Percentiles rank a stretch among this genome's conserved stretches.
phyloP scores from a whole-genome alignment of 2,888 invertebrate species.

The Philaethria dido region DNA sequence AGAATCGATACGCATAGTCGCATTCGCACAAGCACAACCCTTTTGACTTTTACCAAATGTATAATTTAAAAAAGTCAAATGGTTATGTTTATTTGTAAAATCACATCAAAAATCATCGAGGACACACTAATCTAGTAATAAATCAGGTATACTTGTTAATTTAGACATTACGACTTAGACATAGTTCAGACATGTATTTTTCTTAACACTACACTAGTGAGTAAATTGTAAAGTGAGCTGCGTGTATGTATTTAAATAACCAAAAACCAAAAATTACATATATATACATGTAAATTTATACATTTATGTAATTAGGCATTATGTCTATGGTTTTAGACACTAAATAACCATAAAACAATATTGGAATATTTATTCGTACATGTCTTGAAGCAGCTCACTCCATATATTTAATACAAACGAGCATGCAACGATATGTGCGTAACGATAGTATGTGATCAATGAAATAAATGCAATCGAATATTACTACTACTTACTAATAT shows the following conservation, averaged over 20 bases:
- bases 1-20: conserved; percentile 8
- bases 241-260: neutral
- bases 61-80: conserved; percentile 37
- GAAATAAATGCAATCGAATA: conserved; percentile 27
- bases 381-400: conserved; percentile 20
- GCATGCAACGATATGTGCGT: conserved; percentile 35
- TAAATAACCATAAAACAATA: neutral
- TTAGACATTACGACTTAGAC: conserved; percentile 58
- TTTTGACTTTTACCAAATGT: conserved; percentile 19
- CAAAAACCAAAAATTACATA: neutral
- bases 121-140: conserved; percentile 60
- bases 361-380: neutral
- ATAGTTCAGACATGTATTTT: conserved; percentile 86
- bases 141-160: conserved; percentile 65
- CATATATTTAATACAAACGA: conserved; percentile 20
- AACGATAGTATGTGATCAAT: conserved; percentile 12
- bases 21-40: conserved; percentile 19
- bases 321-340: neutral
- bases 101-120: conserved; percentile 55
- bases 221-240: conserved; percentile 41
- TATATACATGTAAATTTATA: too few species aligned
- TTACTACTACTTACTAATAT: conserved; percentile 21
- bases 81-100: conserved; percentile 44
- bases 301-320: too few species aligned
- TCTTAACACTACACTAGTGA: conserved; percentile 65